phyloP scores from a whole-genome alignment of 53 echinoderm and acorn worm species.

The Mesocentrotus franciscanus region DNA sequence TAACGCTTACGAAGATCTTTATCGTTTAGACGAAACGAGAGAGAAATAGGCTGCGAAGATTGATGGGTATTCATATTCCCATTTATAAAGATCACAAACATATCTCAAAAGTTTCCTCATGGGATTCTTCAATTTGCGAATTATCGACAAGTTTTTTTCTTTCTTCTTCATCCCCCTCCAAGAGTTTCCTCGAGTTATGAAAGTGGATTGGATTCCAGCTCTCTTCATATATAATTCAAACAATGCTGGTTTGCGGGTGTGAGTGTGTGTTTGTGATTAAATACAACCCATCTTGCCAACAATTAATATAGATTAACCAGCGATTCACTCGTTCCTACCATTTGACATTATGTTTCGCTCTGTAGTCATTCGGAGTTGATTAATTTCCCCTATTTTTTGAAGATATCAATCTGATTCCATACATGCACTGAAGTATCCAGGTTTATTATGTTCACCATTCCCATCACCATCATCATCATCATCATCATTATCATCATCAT shows the following conservation, averaged over 20 bases:
- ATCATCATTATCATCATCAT: neutral
- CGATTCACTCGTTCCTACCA: too few species aligned
- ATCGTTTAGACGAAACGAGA: conserved; percentile 13
- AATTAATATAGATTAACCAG: too few species aligned
- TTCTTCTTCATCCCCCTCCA: neutral
- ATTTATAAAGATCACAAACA: conserved; percentile 31
- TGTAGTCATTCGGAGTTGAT: too few species aligned
- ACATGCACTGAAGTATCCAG: too few species aligned
- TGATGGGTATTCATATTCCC: conserved; percentile 24
- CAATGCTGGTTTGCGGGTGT: neutral
- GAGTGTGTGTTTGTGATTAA: neutral
- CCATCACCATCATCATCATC: neutral
- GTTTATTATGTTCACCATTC: neutral
- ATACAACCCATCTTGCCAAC: neutral
- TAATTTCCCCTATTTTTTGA: too few species aligned
- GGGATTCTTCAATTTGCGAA: neutral
- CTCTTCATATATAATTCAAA: neutral
- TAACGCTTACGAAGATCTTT: neutral
- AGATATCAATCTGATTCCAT: too few species aligned
- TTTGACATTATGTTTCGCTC: too few species aligned
- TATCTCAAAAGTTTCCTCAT: neutral
- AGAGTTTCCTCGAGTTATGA: neutral
- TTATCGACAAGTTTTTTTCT: neutral
- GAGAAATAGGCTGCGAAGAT: conserved; percentile 55
- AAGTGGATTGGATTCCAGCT: neutral